Base-by-base conservation (phyloP, 2,888 invertebrate genomes). In the Thumatha senex region DNA sequence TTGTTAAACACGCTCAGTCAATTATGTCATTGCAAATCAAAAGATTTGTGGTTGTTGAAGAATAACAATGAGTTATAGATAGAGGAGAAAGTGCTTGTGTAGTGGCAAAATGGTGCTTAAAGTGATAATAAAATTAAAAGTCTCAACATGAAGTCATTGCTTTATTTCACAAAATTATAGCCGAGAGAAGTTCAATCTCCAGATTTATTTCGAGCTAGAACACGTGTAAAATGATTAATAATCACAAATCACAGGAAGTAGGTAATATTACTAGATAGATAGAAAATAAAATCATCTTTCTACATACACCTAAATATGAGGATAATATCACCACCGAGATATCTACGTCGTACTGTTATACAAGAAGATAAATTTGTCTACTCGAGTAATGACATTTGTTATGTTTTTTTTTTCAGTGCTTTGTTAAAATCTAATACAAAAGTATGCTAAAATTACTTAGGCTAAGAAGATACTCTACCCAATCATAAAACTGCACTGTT, bases 201-300 rank as follows among this genome's bases (percentile, higher is more conserved):
- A 76, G 68, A 78, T 70, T 71, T 76, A 48, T 54, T 57, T 86
- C 86, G 84, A 89, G 84, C 85, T 86, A 86, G 74, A 82, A 82
- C 79, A 79, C 75, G 86, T 89, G 87, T 81, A 89, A 88, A 89
- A 88, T 84, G 85, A 84, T 83, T 71, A 84, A 82, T 84, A 88
- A 82, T 85, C 82, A 86, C 78, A 82, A 88, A 89, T 89, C 88
- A 89, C 89, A 89, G 88, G 86, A 89, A 87, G 82, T 86, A 76
- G 77, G 69, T 71, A 58, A 72, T 76, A 78, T 80, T 74, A 77
- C 82, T 84, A 80, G 75, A 80, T 72, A 71, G 68, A 82, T 74
- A 82, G 78, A 65, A 80, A 82, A 82, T 76, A 79, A 82, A 76
- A 75, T 67, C 51, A 66, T 79, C 67, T 78, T 75, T 71, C 74